Evolutionary conservation across 2,888 invertebrate species (phyloP).

Genomic region (Apamea epomidion): DNA sequence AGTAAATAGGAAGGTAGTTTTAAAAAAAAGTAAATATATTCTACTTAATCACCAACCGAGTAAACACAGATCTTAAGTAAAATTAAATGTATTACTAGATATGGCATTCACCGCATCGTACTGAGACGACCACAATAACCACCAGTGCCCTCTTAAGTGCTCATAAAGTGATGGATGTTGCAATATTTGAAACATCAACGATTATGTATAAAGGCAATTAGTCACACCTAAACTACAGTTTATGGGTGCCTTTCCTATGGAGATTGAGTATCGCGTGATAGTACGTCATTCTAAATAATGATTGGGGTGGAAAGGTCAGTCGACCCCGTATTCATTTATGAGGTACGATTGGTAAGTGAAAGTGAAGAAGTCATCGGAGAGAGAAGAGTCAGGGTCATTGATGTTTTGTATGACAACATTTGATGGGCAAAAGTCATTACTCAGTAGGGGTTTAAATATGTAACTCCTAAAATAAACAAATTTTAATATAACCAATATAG

Average conservation of each 20-base stretch:
- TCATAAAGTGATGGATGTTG: conserved; percentile 40
- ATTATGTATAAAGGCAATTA: conserved; percentile 49
- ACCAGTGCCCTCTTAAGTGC: background rate
- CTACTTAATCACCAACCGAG: no score
- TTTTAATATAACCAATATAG: background rate
- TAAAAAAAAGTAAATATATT: no score
- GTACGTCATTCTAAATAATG: conserved; percentile 19
- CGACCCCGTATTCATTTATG: background rate
- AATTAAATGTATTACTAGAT: no score
- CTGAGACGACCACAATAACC: background rate
- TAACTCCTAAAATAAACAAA: background rate
- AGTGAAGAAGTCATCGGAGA: background rate
- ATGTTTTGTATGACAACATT: background rate
- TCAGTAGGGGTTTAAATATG: background rate
- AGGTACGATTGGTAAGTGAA: background rate
- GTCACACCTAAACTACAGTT: conserved; percentile 41
- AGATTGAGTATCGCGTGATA: conserved; percentile 52
- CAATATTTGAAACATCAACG: conserved; percentile 25
- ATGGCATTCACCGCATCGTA: no score
- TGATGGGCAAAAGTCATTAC: no score
- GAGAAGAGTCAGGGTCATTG: background rate
- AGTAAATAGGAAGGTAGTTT: no score
- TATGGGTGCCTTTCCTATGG: conserved; percentile 17
- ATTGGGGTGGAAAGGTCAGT: conserved; percentile 5
- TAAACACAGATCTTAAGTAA: no score